A percentile compares a stretch with the other conserved stretches of the same genome.
phyloP scores from a whole-genome alignment of 2,113 vertebrate species.

The Dromiciops gliroides region DNA sequence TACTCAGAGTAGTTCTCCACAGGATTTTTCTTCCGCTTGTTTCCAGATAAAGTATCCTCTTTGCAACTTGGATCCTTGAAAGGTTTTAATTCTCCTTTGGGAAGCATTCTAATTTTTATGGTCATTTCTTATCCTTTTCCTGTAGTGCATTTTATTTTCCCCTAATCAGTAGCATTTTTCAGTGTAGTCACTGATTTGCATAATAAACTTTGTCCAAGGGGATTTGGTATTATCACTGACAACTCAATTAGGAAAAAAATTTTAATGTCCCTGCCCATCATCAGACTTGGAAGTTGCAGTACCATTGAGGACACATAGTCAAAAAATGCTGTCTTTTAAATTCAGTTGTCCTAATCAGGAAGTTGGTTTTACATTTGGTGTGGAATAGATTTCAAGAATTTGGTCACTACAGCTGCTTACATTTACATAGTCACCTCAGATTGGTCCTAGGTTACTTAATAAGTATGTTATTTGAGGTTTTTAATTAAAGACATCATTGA shows the following conservation, averaged over 20 bases:
- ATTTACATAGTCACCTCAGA: not conserved
- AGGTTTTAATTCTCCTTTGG: not conserved
- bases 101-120: not conserved
- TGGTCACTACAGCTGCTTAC: not conserved
- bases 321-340: not conserved
- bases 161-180: not conserved
- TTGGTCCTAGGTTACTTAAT: not conserved
- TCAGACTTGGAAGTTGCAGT: not conserved
- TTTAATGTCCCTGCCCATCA: not conserved
- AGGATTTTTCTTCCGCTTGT: not conserved
- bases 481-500: not conserved
- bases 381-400: not conserved
- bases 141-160: not conserved
- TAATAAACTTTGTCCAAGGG: not conserved
- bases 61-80: not conserved
- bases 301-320: not conserved
- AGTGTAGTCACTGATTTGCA: not conserved
- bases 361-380: constrained; percentile 26
- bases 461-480: not conserved
- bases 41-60: not conserved
- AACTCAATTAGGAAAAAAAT: not conserved
- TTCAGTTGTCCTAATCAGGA: not conserved
- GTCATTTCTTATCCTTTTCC: not conserved
- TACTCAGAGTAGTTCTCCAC: not conserved
- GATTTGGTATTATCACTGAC: not conserved